Percentiles rank a stretch among this genome's conserved stretches.
Evolutionary conservation across 2,888 invertebrate species (phyloP).

Genomic region (Busseola fusca): DNA sequence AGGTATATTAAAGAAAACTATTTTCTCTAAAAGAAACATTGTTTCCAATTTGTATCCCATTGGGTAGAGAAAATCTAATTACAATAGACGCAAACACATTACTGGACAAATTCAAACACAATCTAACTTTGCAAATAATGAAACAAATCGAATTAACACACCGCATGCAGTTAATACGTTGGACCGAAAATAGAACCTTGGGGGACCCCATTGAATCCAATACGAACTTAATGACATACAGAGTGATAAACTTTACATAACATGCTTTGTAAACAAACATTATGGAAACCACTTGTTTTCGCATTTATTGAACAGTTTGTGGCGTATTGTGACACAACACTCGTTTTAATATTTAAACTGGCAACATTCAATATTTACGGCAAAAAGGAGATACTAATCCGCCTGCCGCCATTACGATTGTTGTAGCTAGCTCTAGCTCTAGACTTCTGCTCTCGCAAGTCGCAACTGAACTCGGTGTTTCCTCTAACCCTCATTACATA

Average conservation of each 20-base stretch:
- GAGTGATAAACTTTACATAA: background rate
- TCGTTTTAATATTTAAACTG: too few species aligned
- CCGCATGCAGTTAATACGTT: slow-evolving; percentile 8
- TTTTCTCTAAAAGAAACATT: background rate
- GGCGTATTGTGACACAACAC: too few species aligned
- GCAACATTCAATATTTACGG: too few species aligned
- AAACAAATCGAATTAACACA: slow-evolving; percentile 34
- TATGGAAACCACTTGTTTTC: background rate
- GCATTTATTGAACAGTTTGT: background rate
- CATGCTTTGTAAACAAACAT: background rate
- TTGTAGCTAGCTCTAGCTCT: too few species aligned
- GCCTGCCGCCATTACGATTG: too few species aligned
- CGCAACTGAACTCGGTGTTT: too few species aligned
- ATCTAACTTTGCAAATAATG: slow-evolving; percentile 41
- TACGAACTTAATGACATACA: slow-evolving; percentile 8
- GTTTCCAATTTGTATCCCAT: background rate
- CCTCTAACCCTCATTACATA: too few species aligned
- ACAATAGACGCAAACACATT: background rate
- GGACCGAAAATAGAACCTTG: slow-evolving; percentile 28
- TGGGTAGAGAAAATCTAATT: slow-evolving; percentile 9
- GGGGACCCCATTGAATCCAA: slow-evolving; percentile 2
- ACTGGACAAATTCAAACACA: slow-evolving; percentile 18
- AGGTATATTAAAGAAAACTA: background rate
- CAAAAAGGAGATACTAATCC: too few species aligned
- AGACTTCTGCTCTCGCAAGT: too few species aligned